phyloP scores from a whole-genome alignment of 2,113 vertebrate species.

The Amphiprion ocellaris region DNA sequence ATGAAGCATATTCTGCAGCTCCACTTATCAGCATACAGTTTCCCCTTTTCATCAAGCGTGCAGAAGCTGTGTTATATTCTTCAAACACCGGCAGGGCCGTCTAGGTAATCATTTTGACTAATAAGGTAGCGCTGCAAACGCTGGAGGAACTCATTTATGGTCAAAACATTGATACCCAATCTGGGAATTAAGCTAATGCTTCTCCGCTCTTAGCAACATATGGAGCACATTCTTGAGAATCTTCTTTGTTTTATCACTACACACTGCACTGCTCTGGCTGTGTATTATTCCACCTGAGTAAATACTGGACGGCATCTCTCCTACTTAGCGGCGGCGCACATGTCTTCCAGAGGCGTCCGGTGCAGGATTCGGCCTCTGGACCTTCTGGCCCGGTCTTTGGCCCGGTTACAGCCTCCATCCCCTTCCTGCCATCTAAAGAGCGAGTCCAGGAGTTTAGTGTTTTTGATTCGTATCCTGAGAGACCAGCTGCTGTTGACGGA shows the following conservation, averaged over 20 bases:
- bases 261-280: slow-evolving; percentile 84
- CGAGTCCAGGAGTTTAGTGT: slow-evolving; percentile 68
- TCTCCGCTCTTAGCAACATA: slow-evolving; percentile 79
- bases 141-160: slow-evolving; percentile 66
- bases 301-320: slow-evolving; percentile 89
- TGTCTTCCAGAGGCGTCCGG: slow-evolving; percentile 59
- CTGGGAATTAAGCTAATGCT: slow-evolving; percentile 76
- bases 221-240: slow-evolving; percentile 90
- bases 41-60: background rate
- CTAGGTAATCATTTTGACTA: slow-evolving; percentile 31
- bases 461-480: slow-evolving; percentile 76
- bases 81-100: background rate
- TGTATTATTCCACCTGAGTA: slow-evolving; percentile 96
- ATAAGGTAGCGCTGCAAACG: background rate
- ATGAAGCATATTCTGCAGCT: slow-evolving; percentile 8
- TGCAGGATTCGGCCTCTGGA: slow-evolving; percentile 10
- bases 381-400: slow-evolving; percentile 21
- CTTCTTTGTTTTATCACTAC: slow-evolving; percentile 90
- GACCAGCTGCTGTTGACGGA: slow-evolving; percentile 60
- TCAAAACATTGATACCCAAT: slow-evolving; percentile 68
- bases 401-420: slow-evolving; percentile 52
- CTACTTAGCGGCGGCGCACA: slow-evolving; percentile 78
- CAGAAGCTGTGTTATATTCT: background rate
- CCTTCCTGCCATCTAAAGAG: slow-evolving; percentile 58
- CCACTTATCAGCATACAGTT: background rate